phyloP scores from a whole-genome alignment of 1,140 invertebrate genomes.

The Augochlora pura region DNA sequence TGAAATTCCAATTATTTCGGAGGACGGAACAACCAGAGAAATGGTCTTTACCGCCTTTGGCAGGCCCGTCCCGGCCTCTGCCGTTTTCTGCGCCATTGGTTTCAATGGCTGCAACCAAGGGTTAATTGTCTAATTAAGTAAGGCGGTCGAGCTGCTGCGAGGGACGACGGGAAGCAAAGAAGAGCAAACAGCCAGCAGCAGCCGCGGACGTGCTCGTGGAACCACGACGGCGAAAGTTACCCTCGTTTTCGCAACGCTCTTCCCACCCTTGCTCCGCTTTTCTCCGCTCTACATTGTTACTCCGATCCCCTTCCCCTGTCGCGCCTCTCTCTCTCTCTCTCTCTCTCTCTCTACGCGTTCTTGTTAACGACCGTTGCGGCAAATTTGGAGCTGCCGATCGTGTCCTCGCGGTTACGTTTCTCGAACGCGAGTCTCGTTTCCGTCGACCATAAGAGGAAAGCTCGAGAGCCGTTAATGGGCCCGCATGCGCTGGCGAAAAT shows the following conservation, averaged over 20 bases:
- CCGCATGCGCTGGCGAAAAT: constrained; percentile 12
- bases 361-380: no score
- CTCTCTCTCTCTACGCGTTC: no score
- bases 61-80: no score
- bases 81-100: constrained; percentile 53
- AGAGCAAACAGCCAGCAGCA: not conserved
- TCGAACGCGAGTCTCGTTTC: not conserved
- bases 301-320: not conserved
- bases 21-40: no score
- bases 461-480: not conserved
- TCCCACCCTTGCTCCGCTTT: not conserved
- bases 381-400: no score
- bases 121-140: constrained; percentile 74
- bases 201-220: constrained; percentile 1
- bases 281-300: constrained; percentile 12
- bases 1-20: no score
- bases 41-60: no score
- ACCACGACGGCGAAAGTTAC: constrained; percentile 50
- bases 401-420: not conserved
- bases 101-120: constrained; percentile 66
- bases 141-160: constrained; percentile 13
- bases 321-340: no score
- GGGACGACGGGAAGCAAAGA: constrained; percentile 22
- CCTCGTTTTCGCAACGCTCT: constrained; percentile 49
- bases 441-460: not conserved